Conservation (phyloP, 2,113 vertebrate species). For the Sialia sialis region DNA sequence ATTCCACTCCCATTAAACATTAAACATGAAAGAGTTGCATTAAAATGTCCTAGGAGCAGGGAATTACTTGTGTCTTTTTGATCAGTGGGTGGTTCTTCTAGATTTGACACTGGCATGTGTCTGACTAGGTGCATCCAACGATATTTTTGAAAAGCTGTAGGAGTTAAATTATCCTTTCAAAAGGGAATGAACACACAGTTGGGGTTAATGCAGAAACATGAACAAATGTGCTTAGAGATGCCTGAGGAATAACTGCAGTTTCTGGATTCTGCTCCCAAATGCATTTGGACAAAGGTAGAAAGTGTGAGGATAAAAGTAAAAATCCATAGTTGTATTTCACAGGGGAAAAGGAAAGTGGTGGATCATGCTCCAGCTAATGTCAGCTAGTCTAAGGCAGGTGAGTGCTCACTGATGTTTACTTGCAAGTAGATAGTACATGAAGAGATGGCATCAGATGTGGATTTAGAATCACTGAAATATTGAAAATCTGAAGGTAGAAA, state of each 20-base stretch:
- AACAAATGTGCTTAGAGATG: neutral
- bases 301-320: neutral
- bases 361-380: neutral
- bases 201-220: constrained; percentile 25
- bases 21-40: constrained; percentile 57
- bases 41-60: neutral
- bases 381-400: neutral
- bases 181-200: neutral
- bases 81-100: neutral
- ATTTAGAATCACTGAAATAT: neutral
- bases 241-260: neutral
- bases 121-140: constrained; percentile 12
- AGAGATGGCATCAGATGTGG: neutral
- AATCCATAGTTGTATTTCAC: neutral
- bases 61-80: constrained; percentile 18
- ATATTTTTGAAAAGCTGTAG: constrained; percentile 57
- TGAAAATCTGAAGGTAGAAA: neutral
- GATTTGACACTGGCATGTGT: neutral
- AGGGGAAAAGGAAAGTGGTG: neutral
- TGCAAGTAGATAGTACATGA: neutral
- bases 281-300: neutral
- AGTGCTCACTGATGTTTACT: neutral
- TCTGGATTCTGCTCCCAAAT: neutral
- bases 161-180: neutral
- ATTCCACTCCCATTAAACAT: constrained; percentile 66